Evolutionary conservation across 2,113 vertebrate genomes (phyloP), one percentile per base, ranked within the genome.

Genomic region (Peromyscus polionotus): DNA sequence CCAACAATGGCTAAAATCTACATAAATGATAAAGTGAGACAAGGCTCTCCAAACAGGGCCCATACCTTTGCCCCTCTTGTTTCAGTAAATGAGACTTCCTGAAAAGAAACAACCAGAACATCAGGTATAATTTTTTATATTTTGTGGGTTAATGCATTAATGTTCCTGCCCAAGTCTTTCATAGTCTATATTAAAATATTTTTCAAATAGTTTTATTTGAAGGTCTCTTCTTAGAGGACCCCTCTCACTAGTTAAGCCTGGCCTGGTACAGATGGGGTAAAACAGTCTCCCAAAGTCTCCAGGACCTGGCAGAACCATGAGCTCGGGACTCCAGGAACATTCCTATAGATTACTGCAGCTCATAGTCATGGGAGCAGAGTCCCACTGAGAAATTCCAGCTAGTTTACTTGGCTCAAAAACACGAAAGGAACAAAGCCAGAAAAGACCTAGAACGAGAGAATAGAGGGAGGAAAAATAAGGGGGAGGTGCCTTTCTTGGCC

Each of bases 101-200:
- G 42, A 94, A 94, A 83, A 95, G 54, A 91, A 96, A 90, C 91
- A 93, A 59, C 63, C 45, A 90, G 51, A 92, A n/a, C 42, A 91
- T 86, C 42, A 36, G 26, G 39, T 45, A 19, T 65, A 22, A 22
- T 80, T 80, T 75, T 95, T 93, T 70, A 45, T 67, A 48, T 86
- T 83, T 83, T 39, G 20, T n/a, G 57, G 63, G 33, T 42, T 33
- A 73, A 51, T 51, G 19, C 22, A 96, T 92, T 96, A 81, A 85
- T 79, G 16, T 80, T 33, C 17, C 75, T 28, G 54, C 1, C 2
- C 57, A 48, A 91, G 57, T 6, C 45, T 93, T 95, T 95, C 51
- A 84, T 65, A 84, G 85, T 75, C 63, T 96, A 73, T 61, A 92
- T 95, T 72, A 87, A 92, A 95, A 87, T 95, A 75, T 89, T 92